phyloP scores from a whole-genome alignment of 2,888 invertebrate species.

The Cheilosia pagana region DNA sequence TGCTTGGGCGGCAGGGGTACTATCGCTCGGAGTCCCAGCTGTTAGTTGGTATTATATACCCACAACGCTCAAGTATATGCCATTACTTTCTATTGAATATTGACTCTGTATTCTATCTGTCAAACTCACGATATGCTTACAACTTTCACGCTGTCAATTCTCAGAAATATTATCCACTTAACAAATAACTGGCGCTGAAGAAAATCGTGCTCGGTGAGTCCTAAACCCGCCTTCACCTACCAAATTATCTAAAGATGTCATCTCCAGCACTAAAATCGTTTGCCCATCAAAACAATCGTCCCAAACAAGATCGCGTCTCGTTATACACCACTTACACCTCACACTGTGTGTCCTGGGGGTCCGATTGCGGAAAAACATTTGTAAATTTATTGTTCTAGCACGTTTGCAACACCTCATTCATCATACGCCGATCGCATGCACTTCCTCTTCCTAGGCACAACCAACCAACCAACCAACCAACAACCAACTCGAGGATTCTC shows the following conservation, averaged over 20 bases:
- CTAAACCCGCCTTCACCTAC: background rate
- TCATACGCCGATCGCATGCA: conserved; percentile 44
- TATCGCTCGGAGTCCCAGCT: too few species aligned
- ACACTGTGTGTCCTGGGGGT: conserved; percentile 24
- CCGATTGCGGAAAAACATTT: conserved; percentile 48
- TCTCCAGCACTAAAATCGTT: background rate
- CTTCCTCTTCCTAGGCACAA: conserved; percentile 44
- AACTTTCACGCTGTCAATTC: too few species aligned
- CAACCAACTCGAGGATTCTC: conserved; percentile 38
- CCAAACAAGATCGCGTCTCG: background rate
- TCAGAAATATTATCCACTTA: too few species aligned
- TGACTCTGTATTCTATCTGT: too few species aligned
- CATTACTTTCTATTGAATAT: too few species aligned
- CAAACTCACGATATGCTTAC: too few species aligned
- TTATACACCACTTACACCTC: conserved; percentile 48
- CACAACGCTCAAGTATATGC: too few species aligned
- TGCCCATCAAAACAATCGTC: conserved; percentile 4
- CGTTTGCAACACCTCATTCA: conserved; percentile 69
- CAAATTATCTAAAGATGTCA: background rate
- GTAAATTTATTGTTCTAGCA: conserved; percentile 66
- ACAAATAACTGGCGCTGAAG: too few species aligned
- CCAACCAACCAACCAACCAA: background rate
- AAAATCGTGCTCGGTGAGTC: too few species aligned
- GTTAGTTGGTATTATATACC: too few species aligned
- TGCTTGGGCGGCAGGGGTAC: too few species aligned